phyloP scores from a whole-genome alignment of 2,797 vertebrate genomes.

The Okamejei kenojei region DNA sequence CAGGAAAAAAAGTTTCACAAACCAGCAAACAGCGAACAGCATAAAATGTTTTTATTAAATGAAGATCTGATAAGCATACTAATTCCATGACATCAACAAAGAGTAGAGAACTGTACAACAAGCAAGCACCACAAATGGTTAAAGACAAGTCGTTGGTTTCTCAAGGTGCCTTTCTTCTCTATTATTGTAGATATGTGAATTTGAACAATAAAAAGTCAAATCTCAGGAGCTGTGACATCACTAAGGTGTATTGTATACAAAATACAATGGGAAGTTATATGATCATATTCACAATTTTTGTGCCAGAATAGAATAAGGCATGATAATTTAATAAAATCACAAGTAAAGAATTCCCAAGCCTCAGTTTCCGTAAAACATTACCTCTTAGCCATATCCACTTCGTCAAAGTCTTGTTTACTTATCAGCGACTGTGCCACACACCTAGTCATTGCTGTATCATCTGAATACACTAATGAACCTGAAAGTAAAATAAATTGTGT shows the following conservation, averaged over 20 bases:
- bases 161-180: background rate
- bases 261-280: background rate
- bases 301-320: background rate
- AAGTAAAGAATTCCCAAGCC: background rate
- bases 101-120: background rate
- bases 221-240: background rate
- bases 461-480: conserved; percentile 82
- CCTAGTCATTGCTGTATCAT: conserved; percentile 91
- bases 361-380: conserved; percentile 45
- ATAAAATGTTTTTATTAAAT: too few species aligned
- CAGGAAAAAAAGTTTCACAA: background rate
- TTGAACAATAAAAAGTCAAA: background rate
- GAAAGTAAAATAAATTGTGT: background rate
- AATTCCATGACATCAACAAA: background rate
- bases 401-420: conserved; percentile 73
- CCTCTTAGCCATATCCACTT: conserved; percentile 89
- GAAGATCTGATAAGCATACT: background rate
- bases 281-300: background rate
- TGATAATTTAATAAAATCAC: background rate
- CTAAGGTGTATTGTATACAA: background rate
- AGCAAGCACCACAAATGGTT: background rate
- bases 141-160: background rate
- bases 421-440: conserved; percentile 85
- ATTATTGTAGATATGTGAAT: background rate
- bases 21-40: too few species aligned